Evolutionary conservation across 2,888 invertebrate species (phyloP).

Genomic region (Syrista parreyssii): DNA sequence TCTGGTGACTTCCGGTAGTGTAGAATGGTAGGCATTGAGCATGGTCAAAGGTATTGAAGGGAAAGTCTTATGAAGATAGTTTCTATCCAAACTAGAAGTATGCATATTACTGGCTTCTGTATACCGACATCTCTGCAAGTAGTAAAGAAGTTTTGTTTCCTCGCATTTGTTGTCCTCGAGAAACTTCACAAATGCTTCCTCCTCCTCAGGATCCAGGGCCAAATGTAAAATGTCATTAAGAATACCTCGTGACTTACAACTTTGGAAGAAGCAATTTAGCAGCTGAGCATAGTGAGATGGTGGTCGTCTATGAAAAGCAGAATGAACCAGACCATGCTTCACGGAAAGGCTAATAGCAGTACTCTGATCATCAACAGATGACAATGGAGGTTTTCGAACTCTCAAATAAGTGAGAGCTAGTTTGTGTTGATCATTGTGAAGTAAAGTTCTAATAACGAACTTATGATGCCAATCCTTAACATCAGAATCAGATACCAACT

Average conservation of each 20-base stretch:
- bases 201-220: conserved; percentile 73
- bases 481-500: conserved; percentile 60
- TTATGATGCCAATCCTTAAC: conserved; percentile 81
- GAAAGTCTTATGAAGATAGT: conserved; percentile 20
- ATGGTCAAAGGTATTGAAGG: conserved; percentile 42
- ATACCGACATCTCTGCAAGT: conserved; percentile 72
- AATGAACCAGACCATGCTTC: conserved; percentile 56
- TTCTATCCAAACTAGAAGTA: conserved; percentile 10
- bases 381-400: conserved; percentile 70
- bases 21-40: conserved; percentile 54
- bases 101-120: conserved; percentile 47
- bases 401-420: conserved; percentile 79
- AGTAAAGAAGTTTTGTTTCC: conserved; percentile 79
- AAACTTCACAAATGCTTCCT: conserved; percentile 75
- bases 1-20: conserved; percentile 54
- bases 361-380: conserved; percentile 68
- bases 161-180: conserved; percentile 73
- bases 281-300: conserved; percentile 55
- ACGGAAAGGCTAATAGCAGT: conserved; percentile 53
- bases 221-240: conserved; percentile 71
- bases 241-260: conserved; percentile 53
- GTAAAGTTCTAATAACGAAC: conserved; percentile 74
- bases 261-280: conserved; percentile 52
- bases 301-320: conserved; percentile 57
- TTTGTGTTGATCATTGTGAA: conserved; percentile 76